phyloP scores from a whole-genome alignment of 2,113 vertebrate species.

The Progne subis region DNA sequence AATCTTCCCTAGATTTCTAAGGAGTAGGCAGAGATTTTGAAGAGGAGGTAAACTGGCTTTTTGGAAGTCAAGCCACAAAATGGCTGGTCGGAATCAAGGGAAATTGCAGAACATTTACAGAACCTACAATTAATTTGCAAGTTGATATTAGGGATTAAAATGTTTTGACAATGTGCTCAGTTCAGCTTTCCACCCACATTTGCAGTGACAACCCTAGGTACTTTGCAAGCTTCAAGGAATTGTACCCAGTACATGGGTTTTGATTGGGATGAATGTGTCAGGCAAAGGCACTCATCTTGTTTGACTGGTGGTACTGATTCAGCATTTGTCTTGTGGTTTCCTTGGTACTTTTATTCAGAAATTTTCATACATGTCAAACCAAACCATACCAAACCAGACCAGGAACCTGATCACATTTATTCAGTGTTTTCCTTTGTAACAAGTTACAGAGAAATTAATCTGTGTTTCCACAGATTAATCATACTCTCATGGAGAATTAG shows the following conservation, averaged over 20 bases:
- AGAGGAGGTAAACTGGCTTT: not conserved
- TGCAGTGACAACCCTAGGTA: too few species aligned
- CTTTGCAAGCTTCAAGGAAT: not conserved
- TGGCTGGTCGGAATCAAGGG: not conserved
- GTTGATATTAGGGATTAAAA: not conserved
- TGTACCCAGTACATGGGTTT: not conserved
- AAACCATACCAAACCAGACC: not conserved
- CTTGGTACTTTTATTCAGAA: not conserved
- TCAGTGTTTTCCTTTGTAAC: not conserved
- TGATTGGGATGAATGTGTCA: not conserved
- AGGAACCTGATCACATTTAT: not conserved
- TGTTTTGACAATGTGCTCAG: not conserved
- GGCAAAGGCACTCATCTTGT: not conserved
- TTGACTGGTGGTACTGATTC: not conserved
- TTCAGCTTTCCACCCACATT: not conserved
- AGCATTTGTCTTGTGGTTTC: not conserved
- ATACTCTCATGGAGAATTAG: not conserved
- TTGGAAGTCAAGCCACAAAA: not conserved
- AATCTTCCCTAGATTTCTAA: not conserved
- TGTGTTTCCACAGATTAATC: not conserved
- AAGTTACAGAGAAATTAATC: not conserved
- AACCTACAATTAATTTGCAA: not conserved
- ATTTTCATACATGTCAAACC: not conserved
- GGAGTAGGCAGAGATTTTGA: not conserved
- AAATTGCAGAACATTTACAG: not conserved